Percentiles rank a stretch among this genome's conserved stretches.
phyloP scores from a whole-genome alignment of 1,140 invertebrate species.

The Mercenaria mercenaria region DNA sequence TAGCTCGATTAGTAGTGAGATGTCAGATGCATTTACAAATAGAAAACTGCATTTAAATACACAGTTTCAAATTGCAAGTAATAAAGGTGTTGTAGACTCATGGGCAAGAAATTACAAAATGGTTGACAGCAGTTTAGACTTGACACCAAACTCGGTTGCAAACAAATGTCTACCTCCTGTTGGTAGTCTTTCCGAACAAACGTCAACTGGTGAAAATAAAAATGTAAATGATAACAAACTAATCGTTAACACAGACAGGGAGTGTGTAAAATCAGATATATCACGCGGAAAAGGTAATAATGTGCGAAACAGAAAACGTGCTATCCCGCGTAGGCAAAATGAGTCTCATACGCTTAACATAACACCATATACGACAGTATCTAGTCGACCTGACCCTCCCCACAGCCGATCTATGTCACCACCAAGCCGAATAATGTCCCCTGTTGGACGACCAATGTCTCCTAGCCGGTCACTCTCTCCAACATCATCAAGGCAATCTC shows the following conservation, averaged over 20 bases:
- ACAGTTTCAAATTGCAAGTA: conserved; percentile 69
- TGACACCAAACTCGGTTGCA: not conserved
- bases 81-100: conserved; percentile 64
- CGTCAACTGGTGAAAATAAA: not conserved
- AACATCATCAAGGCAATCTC: not conserved
- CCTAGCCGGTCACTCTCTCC: not conserved
- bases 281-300: not conserved
- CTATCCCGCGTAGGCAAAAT: not conserved
- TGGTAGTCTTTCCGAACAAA: conserved; percentile 27
- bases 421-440: conserved; percentile 11
- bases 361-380: conserved; percentile 33
- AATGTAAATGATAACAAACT: not conserved
- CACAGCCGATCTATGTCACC: conserved; percentile 10
- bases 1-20: conserved; percentile 78
- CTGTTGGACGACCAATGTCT: not conserved
- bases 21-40: conserved; percentile 70
- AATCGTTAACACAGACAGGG: too few relatives aligned
- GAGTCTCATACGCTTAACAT: not conserved
- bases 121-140: conserved; percentile 25
- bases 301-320: not conserved
- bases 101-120: conserved; percentile 62
- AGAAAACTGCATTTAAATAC: conserved; percentile 53
- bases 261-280: not conserved
- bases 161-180: conserved; percentile 46
- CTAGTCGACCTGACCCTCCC: not conserved